phyloP scores from a whole-genome alignment of 2,888 invertebrate species.

The Dolomedes plantarius region DNA sequence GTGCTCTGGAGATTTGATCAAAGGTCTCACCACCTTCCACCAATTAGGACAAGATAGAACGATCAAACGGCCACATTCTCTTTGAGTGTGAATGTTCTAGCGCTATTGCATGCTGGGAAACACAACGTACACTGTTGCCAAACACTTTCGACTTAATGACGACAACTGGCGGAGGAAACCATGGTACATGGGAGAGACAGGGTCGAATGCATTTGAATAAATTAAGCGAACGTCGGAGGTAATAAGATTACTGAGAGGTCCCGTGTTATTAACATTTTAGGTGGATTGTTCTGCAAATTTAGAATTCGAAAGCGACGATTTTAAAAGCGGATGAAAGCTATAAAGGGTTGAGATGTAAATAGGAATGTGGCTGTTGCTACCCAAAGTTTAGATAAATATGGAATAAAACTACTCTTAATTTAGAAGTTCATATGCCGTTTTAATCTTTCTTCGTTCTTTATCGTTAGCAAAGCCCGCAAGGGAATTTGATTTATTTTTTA shows the following conservation, averaged over 20 bases:
- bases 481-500: no score
- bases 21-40: slow-evolving; percentile 1
- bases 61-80: slow-evolving; percentile 14
- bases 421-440: no score
- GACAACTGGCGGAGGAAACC: slow-evolving; percentile 36
- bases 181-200: slow-evolving; percentile 27
- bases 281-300: neutral
- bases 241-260: slow-evolving; percentile 48
- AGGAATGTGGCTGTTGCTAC: neutral
- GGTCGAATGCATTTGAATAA: slow-evolving; percentile 71
- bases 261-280: slow-evolving; percentile 52
- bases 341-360: slow-evolving; percentile 1
- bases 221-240: slow-evolving; percentile 45
- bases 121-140: slow-evolving; percentile 68
- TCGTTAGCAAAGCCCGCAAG: no score
- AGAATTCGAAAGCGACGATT: neutral
- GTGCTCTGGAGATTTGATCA: neutral
- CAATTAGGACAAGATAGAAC: slow-evolving; percentile 16
- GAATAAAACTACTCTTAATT: neutral
- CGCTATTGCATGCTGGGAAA: slow-evolving; percentile 50
- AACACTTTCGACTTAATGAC: slow-evolving; percentile 67
- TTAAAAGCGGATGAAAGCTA: neutral
- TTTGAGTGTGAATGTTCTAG: neutral
- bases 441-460: no score
- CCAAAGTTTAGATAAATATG: slow-evolving; percentile 11